Base-by-base conservation (phyloP, 2,888 invertebrate species). In the Amblyteles armatorius region DNA sequence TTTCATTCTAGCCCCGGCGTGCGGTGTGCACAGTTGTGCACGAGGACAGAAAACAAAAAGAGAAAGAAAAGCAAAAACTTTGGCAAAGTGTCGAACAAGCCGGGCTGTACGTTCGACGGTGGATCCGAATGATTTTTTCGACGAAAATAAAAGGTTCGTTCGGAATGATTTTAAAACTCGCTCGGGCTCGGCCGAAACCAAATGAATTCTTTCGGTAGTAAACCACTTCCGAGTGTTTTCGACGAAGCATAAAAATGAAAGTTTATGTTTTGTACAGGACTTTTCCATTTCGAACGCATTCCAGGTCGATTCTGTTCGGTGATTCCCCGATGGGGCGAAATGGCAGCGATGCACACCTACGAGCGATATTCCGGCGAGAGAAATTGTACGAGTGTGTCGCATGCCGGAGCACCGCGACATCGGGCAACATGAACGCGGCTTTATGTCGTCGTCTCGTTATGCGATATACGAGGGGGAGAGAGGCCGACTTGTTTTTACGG, bases 361-460 rank as follows among this genome's bases (percentile, higher is more conserved):
- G 40, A 63, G 33, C 36, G 26, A 82, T 79, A 81, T 71, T 82
- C 50, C 29, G 13, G 16, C 4, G 72, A 79, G 79, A n/a, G 74
- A 76, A 80, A 69, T 40, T 60, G 80, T 55, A 7, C 33, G 57
- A 13, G 76, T 29, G 68, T 33, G 63, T 55, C 50, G 67, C 57
- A 60, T 60, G 65, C 40, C 22, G 79, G 72, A 76, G 63, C 82
- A 80, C 40, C 40, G 40, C 26, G 77, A 55, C 60, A 26, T 69
- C 76, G 76, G 72, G 72, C 67, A 63, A 76, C 72, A 79, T 82
- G 77, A 85, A 73, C 76, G 60, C 76, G 68, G 67, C 44, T 80
- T 85, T 79, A 82, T 76, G 85, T 73, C 82, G 68, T 72, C 67
- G 63, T 83, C 85, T 82, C 79, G 82, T 82, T 85, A 82, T 67